Base-by-base conservation (phyloP, 2,888 invertebrate species). In the Alsophila aescularia region DNA sequence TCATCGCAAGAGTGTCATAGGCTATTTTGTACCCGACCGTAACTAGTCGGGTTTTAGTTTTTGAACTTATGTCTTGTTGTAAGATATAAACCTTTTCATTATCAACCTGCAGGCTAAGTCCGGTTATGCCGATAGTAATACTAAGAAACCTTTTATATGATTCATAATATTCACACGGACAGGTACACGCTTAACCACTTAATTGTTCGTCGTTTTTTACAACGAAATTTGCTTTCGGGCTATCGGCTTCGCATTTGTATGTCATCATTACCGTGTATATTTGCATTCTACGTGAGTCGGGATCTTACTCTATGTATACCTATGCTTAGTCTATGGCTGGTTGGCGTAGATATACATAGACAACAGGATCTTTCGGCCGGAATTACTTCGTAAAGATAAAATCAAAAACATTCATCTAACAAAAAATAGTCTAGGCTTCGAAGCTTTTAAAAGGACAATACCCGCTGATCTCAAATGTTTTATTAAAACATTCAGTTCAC, bases 81-180 rank as follows among this genome's bases (percentile, higher is more conserved):
- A 13, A 35, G 12, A 14, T 14, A 7, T 15, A 49, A 24, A 12
- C 16, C 13, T 6, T 50, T 58, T 43, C 40, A 42, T 24, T 44
- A n/a, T 34, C 27, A 43, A 52, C 42, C 44, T 52, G 37, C 24
- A 24, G 41, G 18, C 31, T 56, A 40, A 54, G 49, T 60, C 60
- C 60, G 64, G 57, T 70, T 65, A 61, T 56, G 58, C 14, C 34
- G 12, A 45, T 47, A 48, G 61, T 62, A 66, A 60, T 84, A 77
- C 82, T 67, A 58, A 60, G 80, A 80, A 84, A 69, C 63, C 58
- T 66, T 73, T 72, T 72, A 66, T 66, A 62, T 85, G 86, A 88
- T 77, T 85, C 86, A 87, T 66, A 72, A 67, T 63, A 70, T 79
- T 78, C 73, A 69, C 79, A 75, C 76, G 73, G 24, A 14, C 31